phyloP scores from a whole-genome alignment of 2,888 invertebrate species.

The Tetranychus truncatus region DNA sequence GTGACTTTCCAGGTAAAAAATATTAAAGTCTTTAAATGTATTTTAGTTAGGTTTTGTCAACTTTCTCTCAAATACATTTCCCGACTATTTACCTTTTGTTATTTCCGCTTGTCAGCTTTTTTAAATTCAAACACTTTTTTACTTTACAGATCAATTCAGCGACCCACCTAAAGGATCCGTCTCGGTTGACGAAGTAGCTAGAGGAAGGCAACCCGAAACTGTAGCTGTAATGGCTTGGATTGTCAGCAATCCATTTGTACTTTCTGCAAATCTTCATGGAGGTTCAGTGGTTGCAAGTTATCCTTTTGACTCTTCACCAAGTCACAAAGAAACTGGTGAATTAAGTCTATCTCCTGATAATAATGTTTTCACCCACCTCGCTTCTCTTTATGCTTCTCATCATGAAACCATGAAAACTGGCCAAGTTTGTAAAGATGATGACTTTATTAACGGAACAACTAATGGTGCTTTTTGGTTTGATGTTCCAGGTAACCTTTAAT shows the following conservation, averaged over 20 bases:
- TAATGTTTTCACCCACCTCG: constrained; percentile 54
- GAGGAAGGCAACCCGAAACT: constrained; percentile 32
- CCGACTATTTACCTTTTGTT: neutral
- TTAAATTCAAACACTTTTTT: neutral
- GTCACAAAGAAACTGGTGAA: constrained; percentile 19
- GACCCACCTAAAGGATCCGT: neutral
- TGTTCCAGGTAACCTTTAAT: constrained; percentile 43
- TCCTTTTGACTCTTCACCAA: constrained; percentile 36
- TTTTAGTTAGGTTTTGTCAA: neutral
- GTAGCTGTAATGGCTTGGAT: constrained; percentile 34
- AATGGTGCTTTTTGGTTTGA: constrained; percentile 87
- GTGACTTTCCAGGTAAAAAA: constrained; percentile 72
- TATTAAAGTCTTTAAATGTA: neutral
- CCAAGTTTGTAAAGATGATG: constrained; percentile 43
- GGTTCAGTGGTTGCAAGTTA: constrained; percentile 40
- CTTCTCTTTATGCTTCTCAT: constrained; percentile 52
- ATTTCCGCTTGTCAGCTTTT: neutral
- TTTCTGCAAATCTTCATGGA: constrained; percentile 35
- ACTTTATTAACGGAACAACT: constrained; percentile 56
- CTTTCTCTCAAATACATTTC: neutral
- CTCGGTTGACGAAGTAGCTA: neutral
- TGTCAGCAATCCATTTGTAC: constrained; percentile 31
- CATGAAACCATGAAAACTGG: constrained; percentile 58
- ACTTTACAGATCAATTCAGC: constrained; percentile 6
- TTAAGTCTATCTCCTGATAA: constrained; percentile 63